Conservation (phyloP, 1,140 invertebrate species). For the Trissolcus basalis region DNA sequence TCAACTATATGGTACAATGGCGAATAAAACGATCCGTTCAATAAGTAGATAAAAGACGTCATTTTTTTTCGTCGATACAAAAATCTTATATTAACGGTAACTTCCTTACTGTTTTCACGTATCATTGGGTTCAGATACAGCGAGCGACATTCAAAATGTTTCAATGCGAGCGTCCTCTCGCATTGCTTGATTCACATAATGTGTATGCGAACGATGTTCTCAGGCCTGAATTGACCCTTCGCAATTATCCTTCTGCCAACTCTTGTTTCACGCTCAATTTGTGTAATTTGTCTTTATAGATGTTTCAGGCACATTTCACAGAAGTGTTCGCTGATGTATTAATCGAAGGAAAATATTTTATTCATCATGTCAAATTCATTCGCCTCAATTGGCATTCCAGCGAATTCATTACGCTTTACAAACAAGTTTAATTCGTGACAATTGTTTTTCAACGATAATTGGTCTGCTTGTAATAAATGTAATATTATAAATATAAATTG, state of each 20-base stretch:
- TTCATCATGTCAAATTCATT: no score
- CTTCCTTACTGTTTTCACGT: constrained; percentile 41
- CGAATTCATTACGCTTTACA: no score
- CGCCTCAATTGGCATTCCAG: no score
- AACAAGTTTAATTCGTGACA: no score
- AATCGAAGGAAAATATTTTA: not conserved
- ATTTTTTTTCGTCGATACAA: no score
- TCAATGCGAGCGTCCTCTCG: constrained; percentile 33
- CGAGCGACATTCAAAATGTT: constrained; percentile 29
- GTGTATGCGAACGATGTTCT: constrained; percentile 13
- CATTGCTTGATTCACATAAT: constrained; percentile 43
- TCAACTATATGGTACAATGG: constrained; percentile 12
- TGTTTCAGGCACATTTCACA: constrained; percentile 25
- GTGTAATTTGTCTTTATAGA: constrained; percentile 35
- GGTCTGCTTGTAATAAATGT: no score
- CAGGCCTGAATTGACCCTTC: constrained; percentile 28
- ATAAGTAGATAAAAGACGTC: no score
- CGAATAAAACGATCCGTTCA: no score
- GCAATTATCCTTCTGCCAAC: constrained; percentile 21
- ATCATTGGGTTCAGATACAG: constrained; percentile 42
- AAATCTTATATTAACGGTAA: constrained; percentile 18
- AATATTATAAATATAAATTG: no score
- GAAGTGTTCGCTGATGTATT: constrained; percentile 14
- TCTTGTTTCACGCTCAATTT: constrained; percentile 48
- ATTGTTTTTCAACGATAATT: no score